A percentile compares a stretch with the other conserved stretches of the same genome.
phyloP scores from a whole-genome alignment of 2,113 vertebrate genomes.

The Psettodes erumei region DNA sequence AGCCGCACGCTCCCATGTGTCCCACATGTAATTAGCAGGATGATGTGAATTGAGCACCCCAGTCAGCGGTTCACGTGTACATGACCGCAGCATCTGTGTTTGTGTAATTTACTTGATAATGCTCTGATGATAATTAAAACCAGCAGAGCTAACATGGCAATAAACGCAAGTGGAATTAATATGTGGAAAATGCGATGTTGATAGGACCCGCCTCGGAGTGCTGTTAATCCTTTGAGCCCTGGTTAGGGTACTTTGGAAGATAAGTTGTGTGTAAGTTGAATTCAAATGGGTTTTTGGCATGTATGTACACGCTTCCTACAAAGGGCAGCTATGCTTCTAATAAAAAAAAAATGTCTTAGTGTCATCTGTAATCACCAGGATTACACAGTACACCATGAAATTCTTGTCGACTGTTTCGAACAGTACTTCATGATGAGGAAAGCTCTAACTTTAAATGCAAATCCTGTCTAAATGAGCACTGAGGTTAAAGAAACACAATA shows the following conservation, averaged over 20 bases:
- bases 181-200: conserved; percentile 3
- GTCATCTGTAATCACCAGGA: background rate
- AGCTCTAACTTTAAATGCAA: too few relatives aligned
- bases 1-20: conserved; percentile 3
- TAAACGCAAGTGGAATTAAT: conserved; percentile 21
- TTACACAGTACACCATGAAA: background rate
- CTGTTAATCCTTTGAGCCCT: background rate
- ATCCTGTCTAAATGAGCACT: too few relatives aligned
- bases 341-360: background rate
- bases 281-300: background rate
- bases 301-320: background rate
- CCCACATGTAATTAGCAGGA: background rate
- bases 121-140: conserved; percentile 17
- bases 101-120: conserved; percentile 22
- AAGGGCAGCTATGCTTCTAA: background rate
- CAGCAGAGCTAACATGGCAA: background rate
- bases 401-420: background rate
- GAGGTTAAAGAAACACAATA: too few relatives aligned
- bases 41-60: background rate
- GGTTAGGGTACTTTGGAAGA: background rate
- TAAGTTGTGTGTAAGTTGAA: background rate
- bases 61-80: conserved; percentile 10
- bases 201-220: background rate
- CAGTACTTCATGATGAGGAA: background rate
- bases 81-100: conserved; percentile 21